Evolutionary conservation across 2,113 vertebrate genomes (phyloP).

Genomic region (Ptilorrhoa leucosticta): DNA sequence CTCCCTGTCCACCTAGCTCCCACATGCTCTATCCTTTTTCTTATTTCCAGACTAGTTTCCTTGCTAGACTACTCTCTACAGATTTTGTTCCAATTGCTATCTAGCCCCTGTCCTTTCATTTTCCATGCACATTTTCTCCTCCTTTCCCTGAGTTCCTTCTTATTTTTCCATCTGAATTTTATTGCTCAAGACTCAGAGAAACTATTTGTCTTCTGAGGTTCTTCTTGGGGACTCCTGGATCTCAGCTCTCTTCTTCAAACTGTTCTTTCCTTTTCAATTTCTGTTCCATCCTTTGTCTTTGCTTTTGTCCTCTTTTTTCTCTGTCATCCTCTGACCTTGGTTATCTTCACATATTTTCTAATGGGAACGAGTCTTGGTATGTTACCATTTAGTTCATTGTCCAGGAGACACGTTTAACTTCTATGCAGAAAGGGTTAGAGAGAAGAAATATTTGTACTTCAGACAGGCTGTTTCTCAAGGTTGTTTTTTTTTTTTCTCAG

Average conservation of each 20-base stretch:
- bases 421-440: not conserved
- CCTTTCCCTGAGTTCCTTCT: not conserved
- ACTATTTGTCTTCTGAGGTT: not conserved
- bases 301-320: not conserved
- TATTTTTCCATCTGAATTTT: not conserved
- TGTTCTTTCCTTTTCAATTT: not conserved
- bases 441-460: not conserved
- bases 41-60: not conserved
- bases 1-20: not conserved
- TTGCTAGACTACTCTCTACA: not conserved
- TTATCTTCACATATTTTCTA: not conserved
- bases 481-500: too few relatives aligned
- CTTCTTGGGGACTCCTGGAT: not conserved
- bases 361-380: not conserved
- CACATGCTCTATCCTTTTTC: not conserved
- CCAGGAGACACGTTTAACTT: not conserved
- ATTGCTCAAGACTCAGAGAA: not conserved
- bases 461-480: not conserved
- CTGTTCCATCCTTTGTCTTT: not conserved
- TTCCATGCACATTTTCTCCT: not conserved
- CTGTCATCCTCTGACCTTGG: not conserved
- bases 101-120: not conserved
- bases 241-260: not conserved
- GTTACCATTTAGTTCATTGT: fast-evolving
- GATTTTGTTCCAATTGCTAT: not conserved